Evolutionary conservation across 2,797 vertebrate genomes (phyloP).

Genomic region (Lerista edwardsae): DNA sequence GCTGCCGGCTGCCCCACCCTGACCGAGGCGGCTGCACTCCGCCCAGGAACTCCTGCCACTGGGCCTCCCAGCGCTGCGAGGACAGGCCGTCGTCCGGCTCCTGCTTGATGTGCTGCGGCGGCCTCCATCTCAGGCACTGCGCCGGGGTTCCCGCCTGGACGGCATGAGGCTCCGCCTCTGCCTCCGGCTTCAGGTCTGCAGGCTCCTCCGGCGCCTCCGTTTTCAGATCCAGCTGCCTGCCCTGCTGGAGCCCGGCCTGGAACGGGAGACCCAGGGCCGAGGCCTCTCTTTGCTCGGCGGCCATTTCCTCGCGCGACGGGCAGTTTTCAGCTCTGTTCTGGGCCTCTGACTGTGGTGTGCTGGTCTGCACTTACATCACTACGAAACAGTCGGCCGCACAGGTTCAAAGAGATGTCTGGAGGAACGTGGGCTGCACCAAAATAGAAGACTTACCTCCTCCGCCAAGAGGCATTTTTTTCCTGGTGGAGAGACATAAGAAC

Average conservation of each 20-base stretch:
- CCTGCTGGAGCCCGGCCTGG: neutral
- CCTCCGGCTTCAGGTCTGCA: neutral
- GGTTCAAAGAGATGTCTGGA: neutral
- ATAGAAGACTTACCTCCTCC: neutral
- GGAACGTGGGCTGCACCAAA: no score
- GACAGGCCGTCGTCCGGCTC: neutral
- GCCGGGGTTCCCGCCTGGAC: neutral
- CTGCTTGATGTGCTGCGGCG: constrained; percentile 11
- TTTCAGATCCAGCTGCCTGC: neutral
- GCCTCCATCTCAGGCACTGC: neutral
- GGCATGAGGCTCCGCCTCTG: neutral
- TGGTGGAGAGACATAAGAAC: neutral
- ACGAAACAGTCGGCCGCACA: neutral
- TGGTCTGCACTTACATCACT: neutral
- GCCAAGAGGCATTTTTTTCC: neutral
- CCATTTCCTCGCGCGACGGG: neutral
- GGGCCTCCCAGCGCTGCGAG: constrained; percentile 18
- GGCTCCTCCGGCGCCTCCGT: constrained; percentile 10
- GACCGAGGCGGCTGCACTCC: neutral
- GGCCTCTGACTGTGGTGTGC: neutral
- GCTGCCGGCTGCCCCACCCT: neutral
- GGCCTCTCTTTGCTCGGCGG: neutral
- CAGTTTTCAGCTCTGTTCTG: neutral
- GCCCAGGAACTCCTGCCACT: constrained; percentile 34
- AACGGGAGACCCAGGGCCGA: constrained; percentile 4